phyloP scores from a whole-genome alignment of 2,797 vertebrate species.

The Lagocephalus sceleratus region DNA sequence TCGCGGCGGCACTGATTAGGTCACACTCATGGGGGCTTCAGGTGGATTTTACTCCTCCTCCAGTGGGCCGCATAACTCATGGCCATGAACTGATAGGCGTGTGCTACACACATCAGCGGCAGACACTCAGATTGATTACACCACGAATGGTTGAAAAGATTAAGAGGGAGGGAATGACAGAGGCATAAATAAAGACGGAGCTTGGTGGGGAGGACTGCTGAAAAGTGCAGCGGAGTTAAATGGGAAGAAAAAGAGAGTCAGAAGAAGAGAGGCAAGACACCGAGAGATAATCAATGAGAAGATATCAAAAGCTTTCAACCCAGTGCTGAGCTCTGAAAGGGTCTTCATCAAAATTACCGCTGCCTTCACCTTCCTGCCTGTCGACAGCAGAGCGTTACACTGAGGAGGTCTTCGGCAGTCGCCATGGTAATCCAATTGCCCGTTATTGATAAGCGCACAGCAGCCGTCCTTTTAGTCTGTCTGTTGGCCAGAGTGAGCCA shows the following conservation, averaged over 20 bases:
- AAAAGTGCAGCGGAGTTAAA: slow-evolving; percentile 42
- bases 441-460: slow-evolving; percentile 63
- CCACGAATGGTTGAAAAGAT: slow-evolving; percentile 52
- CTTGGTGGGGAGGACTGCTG: slow-evolving; percentile 34
- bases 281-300: slow-evolving; percentile 54
- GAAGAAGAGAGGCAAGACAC: slow-evolving; percentile 28
- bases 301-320: slow-evolving; percentile 64
- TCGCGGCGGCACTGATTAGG: slow-evolving; percentile 27
- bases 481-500: slow-evolving; percentile 33
- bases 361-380: slow-evolving; percentile 17
- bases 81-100: slow-evolving; percentile 39
- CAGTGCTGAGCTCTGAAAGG: slow-evolving; percentile 45
- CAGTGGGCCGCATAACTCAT: slow-evolving; percentile 34
- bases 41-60: slow-evolving; percentile 15
- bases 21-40: slow-evolving; percentile 9
- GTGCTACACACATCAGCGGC: slow-evolving; percentile 43
- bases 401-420: slow-evolving; percentile 44
- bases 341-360: slow-evolving; percentile 67
- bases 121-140: slow-evolving; percentile 61
- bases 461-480: slow-evolving; percentile 51
- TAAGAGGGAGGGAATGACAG: slow-evolving; percentile 36
- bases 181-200: slow-evolving; percentile 48
- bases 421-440: slow-evolving; percentile 59
- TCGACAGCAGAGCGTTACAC: slow-evolving; percentile 51
- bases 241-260: slow-evolving; percentile 15